Evolutionary conservation across 2,888 invertebrate genomes (phyloP).

Genomic region (Rotaria sp.): DNA sequence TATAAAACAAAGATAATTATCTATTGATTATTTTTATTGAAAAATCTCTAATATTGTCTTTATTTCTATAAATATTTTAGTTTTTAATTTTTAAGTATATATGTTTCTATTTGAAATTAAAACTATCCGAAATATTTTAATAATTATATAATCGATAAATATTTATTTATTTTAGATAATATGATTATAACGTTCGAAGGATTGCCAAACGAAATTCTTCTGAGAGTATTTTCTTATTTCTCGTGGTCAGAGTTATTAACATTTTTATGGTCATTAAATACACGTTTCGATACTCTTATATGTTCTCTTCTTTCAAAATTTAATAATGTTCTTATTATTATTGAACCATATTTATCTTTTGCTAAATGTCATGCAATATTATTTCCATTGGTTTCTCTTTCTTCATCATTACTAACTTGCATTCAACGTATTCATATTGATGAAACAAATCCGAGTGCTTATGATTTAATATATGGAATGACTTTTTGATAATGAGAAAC

Average conservation of each 20-base stretch:
- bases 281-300: background rate
- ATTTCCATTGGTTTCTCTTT: background rate
- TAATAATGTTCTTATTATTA: background rate
- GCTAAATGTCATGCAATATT: background rate
- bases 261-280: background rate
- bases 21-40: no score
- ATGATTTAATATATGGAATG: background rate
- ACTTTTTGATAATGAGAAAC: background rate
- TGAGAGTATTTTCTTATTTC: background rate
- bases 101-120: no score
- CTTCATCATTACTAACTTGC: background rate
- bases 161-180: no score
- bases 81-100: no score
- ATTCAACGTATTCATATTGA: background rate
- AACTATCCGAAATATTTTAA: no score
- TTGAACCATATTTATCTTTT: background rate
- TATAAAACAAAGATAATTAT: no score
- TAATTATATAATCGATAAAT: no score
- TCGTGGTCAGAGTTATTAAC: background rate
- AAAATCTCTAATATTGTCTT: no score
- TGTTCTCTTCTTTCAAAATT: background rate
- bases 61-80: no score
- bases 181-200: background rate
- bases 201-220: background rate
- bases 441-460: background rate